Evolutionary conservation across 1,140 invertebrate species (phyloP), one percentile per base, ranked within the genome.

Genomic region (Zaprionus tsacasi): DNA sequence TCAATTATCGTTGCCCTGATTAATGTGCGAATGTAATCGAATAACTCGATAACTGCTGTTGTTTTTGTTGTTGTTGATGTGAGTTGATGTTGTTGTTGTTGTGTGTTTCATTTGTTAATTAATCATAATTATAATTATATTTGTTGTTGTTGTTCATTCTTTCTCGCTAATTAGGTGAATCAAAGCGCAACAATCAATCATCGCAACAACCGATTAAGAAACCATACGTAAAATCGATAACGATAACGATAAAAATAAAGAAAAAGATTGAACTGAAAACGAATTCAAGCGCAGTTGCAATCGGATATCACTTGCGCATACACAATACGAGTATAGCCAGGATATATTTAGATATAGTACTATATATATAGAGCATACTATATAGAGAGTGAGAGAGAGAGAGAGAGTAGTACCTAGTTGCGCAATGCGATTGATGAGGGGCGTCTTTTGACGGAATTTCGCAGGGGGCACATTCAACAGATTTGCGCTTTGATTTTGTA

Each of bases 401-500:
- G 40, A 43, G 40, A 15, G n/a, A 45, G 35, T 76, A 63, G 71
- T 88, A 88, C 91, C 91, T 92, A 92, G 86, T 78, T 92, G 91
- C 78, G 91, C 78, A 71, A 92, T 92, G 72, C 91, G 91, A 78
- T 92, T 86, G 87, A 92, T 92, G 81, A 92, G 86, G 17, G 91
- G 91, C 81, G 88, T 91, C 79, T 92, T 92, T 82, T 91, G 90
- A 81, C 91, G 91, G 61, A 92, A 92, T 73, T 92, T 92, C 71
- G 78, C 78, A 78, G 79, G 80, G 76, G 83, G 75, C 59, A 78
- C 76, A 79, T 71, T 79, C 72, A 76, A 76, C 68, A 78, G 83
- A 89, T 67, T 72, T 76, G 74, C 69, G 74, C 74, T 76, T 67
- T 76, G 74, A 72, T 89, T 79, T 70, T 89, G 77, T 4, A 25